These are phyloP conservation scores for Pipa parva DNA, from an alignment of 2,113 vertebrate species.

Conservation along the genomic window DNA sequence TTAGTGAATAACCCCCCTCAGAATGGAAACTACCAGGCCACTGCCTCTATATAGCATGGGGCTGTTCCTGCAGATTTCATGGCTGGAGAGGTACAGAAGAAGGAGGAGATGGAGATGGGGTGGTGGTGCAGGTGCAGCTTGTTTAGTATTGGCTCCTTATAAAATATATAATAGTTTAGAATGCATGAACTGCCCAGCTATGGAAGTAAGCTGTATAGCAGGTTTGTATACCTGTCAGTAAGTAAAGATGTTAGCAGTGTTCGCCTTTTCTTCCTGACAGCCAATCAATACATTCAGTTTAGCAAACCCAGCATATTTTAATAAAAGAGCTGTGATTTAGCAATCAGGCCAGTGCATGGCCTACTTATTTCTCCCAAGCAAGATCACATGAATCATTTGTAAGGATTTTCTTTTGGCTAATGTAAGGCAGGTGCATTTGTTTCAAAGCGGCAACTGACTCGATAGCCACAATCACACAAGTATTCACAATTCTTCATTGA, in stretches of 20 bases:
- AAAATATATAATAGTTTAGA: too few species aligned
- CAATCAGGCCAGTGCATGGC: not conserved
- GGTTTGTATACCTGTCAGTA: too few species aligned
- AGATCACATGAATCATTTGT: not conserved
- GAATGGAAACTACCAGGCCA: too few species aligned
- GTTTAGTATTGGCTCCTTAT: too few species aligned
- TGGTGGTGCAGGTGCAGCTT: too few species aligned
- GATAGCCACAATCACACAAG: not conserved
- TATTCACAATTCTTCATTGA: not conserved
- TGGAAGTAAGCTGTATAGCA: too few species aligned
- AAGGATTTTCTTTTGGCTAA: not conserved
- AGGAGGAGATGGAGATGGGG: too few species aligned
- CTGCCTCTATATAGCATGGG: too few species aligned
- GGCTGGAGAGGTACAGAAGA: too few species aligned
- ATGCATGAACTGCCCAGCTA: too few species aligned
- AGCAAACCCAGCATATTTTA: not conserved
- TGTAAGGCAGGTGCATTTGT: conserved; percentile 3
- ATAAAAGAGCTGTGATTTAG: not conserved
- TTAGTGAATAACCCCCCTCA: too few species aligned
- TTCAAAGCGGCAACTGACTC: not conserved
- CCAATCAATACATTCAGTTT: not conserved
- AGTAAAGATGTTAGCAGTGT: not conserved
- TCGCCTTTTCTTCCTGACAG: not conserved
- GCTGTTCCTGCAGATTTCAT: too few species aligned
- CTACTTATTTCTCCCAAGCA: not conserved